Percentiles rank a stretch among this genome's conserved stretches.
phyloP scores from a whole-genome alignment of 2,113 vertebrate genomes.

The Halichoerus grypus region DNA sequence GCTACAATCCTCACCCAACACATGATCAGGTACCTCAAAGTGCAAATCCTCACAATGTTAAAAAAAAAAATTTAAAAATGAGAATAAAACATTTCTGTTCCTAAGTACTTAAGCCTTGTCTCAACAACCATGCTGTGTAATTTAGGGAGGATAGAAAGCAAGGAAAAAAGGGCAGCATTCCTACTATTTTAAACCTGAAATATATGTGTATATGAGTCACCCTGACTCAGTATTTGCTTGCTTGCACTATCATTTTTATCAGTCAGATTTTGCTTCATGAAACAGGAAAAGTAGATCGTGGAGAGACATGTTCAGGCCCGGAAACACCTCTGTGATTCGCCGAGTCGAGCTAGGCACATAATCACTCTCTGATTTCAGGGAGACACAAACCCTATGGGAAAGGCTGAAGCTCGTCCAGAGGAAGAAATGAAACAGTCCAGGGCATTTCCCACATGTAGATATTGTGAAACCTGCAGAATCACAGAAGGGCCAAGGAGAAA shows the following conservation, averaged over 20 bases:
- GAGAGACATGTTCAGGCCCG: neutral
- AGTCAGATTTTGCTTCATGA: constrained; percentile 1
- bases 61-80: neutral
- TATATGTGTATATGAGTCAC: neutral
- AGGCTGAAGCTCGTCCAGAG: neutral
- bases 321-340: neutral
- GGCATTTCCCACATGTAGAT: neutral
- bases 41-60: neutral
- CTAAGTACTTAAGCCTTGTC: neutral
- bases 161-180: neutral
- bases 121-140: neutral
- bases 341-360: neutral
- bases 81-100: neutral
- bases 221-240: neutral
- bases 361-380: neutral
- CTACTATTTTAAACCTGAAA: neutral
- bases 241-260: neutral
- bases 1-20: neutral
- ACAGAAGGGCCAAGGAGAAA: neutral
- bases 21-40: neutral
- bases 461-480: neutral
- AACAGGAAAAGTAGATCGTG: neutral
- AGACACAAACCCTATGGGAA: neutral
- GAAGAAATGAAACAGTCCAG: neutral
- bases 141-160: neutral